These are phyloP conservation scores for Alethe castanea DNA, from an alignment of 2,113 vertebrate species.

Conservation along the genomic window DNA sequence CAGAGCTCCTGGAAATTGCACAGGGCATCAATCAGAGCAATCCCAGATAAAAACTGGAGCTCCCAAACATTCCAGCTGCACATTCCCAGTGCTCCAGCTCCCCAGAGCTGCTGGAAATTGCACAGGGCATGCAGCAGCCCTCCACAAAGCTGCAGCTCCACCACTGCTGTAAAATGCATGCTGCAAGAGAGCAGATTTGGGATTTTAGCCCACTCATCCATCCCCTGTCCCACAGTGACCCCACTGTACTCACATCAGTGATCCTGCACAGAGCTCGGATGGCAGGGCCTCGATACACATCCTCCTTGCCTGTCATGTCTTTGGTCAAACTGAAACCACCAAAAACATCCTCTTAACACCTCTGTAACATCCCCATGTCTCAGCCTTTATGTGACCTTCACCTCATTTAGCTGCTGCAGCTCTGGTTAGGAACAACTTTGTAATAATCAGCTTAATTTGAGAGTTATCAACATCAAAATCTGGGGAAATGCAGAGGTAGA, in stretches of 20 bases:
- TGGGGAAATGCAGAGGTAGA: not conserved
- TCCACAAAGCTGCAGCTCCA: not conserved
- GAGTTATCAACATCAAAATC: not conserved
- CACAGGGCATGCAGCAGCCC: not conserved
- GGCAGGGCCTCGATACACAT: conserved; percentile 92
- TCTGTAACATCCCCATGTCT: fast-evolving
- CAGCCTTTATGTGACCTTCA: not conserved
- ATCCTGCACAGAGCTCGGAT: conserved; percentile 97
- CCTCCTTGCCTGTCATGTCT: conserved; percentile 99
- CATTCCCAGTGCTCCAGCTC: not conserved
- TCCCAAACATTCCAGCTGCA: not conserved
- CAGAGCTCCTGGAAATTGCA: not conserved
- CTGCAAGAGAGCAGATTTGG: not conserved
- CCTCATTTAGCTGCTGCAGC: not conserved
- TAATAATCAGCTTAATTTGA: not conserved
- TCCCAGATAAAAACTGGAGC: not conserved
- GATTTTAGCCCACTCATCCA: no score
- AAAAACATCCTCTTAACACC: not conserved
- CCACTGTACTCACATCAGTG: conserved; percentile 85
- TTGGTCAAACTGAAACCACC: conserved; percentile 86
- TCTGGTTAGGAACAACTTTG: not conserved
- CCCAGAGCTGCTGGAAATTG: not conserved
- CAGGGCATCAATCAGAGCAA: no score
- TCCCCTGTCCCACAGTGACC: fast-evolving
- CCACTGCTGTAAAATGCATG: fast-evolving